Evolutionary conservation across 2,888 invertebrate species (phyloP).

Genomic region (Epiblema foenella): DNA sequence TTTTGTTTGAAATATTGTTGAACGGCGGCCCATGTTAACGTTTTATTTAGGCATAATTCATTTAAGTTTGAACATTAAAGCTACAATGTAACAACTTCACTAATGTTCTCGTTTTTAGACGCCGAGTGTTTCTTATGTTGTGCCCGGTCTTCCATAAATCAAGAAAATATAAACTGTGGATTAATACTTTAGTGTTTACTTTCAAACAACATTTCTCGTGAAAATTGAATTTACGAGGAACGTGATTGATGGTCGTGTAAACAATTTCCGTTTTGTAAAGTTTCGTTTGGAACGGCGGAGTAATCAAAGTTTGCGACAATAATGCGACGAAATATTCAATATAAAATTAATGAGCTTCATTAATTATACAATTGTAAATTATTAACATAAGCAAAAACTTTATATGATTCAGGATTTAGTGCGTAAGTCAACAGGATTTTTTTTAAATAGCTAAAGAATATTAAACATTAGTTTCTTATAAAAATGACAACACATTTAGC

Average conservation of each 20-base stretch:
- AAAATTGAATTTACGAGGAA: conserved; percentile 20
- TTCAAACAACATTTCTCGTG: not conserved
- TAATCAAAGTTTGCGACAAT: conserved; percentile 10
- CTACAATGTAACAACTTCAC: conserved; percentile 3
- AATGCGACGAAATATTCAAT: not conserved
- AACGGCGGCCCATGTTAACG: conserved; percentile 43
- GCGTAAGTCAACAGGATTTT: too few species aligned
- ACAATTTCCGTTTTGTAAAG: conserved; percentile 18
- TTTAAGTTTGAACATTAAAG: conserved; percentile 29
- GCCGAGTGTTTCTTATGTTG: conserved; percentile 2
- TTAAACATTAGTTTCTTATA: too few species aligned
- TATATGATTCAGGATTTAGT: too few species aligned
- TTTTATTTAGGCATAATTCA: conserved; percentile 33
- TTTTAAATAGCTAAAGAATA: too few species aligned
- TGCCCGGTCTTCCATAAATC: conserved; percentile 2
- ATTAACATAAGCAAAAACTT: too few species aligned
- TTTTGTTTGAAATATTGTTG: conserved; percentile 46
- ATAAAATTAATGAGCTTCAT: not conserved
- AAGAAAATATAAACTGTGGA: conserved; percentile 11
- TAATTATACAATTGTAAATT: too few species aligned
- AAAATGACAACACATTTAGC: too few species aligned
- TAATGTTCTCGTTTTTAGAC: conserved; percentile 7
- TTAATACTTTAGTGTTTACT: conserved; percentile 13
- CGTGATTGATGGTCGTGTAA: conserved; percentile 30
- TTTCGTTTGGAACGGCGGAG: not conserved